Evolutionary conservation across 2,113 vertebrate species (phyloP), one percentile per base, ranked within the genome.

Genomic region (Dinomys branickii): DNA sequence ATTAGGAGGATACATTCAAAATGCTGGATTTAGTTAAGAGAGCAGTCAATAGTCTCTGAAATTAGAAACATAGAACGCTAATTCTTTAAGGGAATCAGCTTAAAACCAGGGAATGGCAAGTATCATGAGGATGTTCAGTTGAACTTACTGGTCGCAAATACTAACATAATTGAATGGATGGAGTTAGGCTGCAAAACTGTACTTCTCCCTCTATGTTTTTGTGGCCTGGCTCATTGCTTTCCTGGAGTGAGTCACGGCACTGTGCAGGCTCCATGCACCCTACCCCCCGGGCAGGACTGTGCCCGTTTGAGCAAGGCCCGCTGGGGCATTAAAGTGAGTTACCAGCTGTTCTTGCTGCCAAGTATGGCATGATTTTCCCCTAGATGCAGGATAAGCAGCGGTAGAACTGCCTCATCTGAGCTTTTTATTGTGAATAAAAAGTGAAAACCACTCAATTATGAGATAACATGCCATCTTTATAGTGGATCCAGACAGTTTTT

Each of bases 81-180:
- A 95, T 97, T 95, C 90, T 92, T 97, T 88, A 83, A 97, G 94
- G 94, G 97, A 97, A 95, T 97, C 90, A 97, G 78, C 85, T 83
- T 33, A 50, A 90, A 96, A 77, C 77, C 87, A 95, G 89, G 28
- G 24, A 95, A 94, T 54, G 63, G 88, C 96, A 96, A 96, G 94
- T 96, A 93, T 87, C 84, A 85, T 97, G 96, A 96, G 81, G 88
- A 54, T 82, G 93, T 71, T 87, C 89, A 93, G n/a, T 96, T 94
- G 89, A 96, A 91, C 89, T 85, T 91, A 91, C 95, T 92, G 90
- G 89, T 90, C 20, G 52, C 59, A 78, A 94, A 94, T 94, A 94
- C 93, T 96, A 86, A 93, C 73, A 10, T 78, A 87, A 96, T 91
- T 94, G 90, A 93, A 92, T 52, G 44, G 95, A 94, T 90, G 63